Evolutionary conservation across 30 jellyfish, hydroid and myxozoan genomes (phyloP).

Genomic region (Pseudorhiza aurosa): DNA sequence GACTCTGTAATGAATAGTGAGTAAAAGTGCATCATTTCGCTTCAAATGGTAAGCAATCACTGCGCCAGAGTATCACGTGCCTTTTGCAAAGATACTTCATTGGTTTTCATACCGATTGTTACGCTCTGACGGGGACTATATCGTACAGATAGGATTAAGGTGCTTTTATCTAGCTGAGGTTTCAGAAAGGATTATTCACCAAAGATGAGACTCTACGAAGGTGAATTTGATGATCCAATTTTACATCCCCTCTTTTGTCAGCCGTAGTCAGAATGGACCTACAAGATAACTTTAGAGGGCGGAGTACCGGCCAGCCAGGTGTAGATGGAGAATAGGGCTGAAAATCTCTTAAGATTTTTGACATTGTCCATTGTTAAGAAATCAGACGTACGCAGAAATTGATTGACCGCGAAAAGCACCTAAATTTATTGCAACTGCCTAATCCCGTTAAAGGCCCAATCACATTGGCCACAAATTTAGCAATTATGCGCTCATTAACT

Average conservation of each 20-base stretch:
- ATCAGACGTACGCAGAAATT: constrained; percentile 33
- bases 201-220: too few species aligned
- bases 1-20: too few species aligned
- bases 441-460: constrained; percentile 42
- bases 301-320: constrained; percentile 19
- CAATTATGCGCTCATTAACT: constrained; percentile 55
- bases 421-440: constrained; percentile 15
- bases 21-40: too few species aligned
- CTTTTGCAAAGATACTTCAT: too few species aligned
- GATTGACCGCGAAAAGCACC: constrained; percentile 46
- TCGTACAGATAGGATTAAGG: too few species aligned
- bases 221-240: not conserved
- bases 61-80: too few species aligned
- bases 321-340: constrained; percentile 6
- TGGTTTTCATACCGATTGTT: too few species aligned
- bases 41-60: too few species aligned
- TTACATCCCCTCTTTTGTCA: constrained; percentile 22
- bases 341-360: not conserved
- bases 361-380: constrained; percentile 20
- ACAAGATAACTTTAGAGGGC: not conserved
- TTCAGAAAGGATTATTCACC: too few species aligned
- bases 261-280: not conserved
- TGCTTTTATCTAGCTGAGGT: too few species aligned
- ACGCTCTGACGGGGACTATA: too few species aligned
- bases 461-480: constrained; percentile 31